Conservation (phyloP, 2,113 vertebrate species). For the Vanacampus margaritifer region DNA sequence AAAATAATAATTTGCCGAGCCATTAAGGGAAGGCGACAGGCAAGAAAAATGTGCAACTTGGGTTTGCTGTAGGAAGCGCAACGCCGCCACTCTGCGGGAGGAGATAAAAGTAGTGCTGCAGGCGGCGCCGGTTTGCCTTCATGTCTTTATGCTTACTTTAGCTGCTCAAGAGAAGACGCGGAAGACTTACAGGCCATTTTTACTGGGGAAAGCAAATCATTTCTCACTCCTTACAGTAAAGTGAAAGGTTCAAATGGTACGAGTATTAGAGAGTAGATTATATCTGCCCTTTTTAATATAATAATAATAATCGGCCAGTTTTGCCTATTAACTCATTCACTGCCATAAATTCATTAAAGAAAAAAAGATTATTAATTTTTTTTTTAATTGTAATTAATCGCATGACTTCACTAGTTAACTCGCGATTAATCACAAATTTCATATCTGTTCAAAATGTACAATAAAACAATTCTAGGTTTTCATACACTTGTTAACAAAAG, state of each 20-base stretch:
- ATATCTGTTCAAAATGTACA: too few species aligned
- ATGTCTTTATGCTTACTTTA: constrained; percentile 23
- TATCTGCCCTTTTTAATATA: too few species aligned
- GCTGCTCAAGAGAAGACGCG: constrained; percentile 12
- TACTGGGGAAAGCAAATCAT: neutral
- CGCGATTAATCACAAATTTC: too few species aligned
- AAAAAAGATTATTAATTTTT: too few species aligned
- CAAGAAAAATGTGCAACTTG: constrained; percentile 31
- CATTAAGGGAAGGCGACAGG: constrained; percentile 42
- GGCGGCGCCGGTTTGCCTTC: constrained; percentile 27
- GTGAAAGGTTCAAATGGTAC: neutral
- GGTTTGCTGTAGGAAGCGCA: constrained; percentile 41
- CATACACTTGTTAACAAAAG: too few species aligned
- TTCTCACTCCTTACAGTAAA: neutral
- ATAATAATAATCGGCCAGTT: too few species aligned
- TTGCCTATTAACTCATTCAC: too few species aligned
- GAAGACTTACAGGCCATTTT: constrained; percentile 3
- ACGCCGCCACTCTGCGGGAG: constrained; percentile 33
- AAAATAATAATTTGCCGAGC: constrained; percentile 55
- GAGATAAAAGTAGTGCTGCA: constrained; percentile 44
- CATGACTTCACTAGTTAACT: too few species aligned
- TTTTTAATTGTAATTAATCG: too few species aligned
- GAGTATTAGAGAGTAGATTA: too few species aligned
- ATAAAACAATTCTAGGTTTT: too few species aligned
- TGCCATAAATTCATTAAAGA: too few species aligned